Conservation (phyloP, 2,797 vertebrate genomes). For the Sebastes taczanowskii region DNA sequence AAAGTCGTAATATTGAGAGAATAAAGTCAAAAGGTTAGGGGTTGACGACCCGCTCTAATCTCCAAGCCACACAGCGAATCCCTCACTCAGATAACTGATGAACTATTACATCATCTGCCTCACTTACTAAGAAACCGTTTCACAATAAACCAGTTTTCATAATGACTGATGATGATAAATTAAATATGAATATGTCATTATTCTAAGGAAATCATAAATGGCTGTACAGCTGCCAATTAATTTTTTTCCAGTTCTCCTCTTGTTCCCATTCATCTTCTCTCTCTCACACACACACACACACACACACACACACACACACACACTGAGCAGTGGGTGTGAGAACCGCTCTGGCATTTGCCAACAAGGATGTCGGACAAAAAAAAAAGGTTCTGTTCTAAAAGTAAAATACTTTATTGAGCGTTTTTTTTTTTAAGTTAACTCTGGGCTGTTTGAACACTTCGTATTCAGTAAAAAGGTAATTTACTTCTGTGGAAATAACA, state of each 20-base stretch:
- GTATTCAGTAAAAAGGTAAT: no score
- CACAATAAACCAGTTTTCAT: no score
- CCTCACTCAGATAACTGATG: no score
- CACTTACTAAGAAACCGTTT: background rate
- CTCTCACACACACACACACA: background rate
- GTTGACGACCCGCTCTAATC: no score
- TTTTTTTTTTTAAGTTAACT: background rate
- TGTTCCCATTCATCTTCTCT: no score
- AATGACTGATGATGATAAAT: no score
- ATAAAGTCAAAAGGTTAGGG: no score
- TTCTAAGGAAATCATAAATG: background rate
- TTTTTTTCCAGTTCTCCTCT: no score
- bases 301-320: background rate
- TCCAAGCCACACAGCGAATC: no score
- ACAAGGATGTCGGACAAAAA: background rate
- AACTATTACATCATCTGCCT: background rate
- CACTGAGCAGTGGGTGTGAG: background rate
- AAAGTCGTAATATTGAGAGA: no score
- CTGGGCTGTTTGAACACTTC: background rate
- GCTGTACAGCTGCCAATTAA: background rate
- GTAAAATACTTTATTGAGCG: background rate
- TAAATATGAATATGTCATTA: background rate
- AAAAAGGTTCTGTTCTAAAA: background rate
- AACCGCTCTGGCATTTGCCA: background rate
- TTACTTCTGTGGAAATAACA: background rate